These are phyloP conservation scores for Silurus aristotelis DNA, from an alignment of 2,797 vertebrate species.

Conservation along the genomic window DNA sequence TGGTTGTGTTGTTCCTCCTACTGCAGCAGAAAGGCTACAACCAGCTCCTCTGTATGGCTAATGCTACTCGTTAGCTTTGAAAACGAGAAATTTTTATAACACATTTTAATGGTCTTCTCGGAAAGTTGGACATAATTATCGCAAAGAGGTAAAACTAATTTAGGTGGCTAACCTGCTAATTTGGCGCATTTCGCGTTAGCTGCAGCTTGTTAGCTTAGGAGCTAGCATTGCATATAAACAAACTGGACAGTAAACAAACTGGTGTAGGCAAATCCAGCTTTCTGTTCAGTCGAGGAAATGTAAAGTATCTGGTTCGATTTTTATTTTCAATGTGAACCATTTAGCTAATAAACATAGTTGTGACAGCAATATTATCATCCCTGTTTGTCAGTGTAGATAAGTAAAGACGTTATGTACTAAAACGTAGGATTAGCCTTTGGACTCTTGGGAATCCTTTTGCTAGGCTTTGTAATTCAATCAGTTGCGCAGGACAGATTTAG, in stretches of 20 bases:
- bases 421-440: not conserved
- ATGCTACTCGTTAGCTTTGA: not conserved
- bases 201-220: not conserved
- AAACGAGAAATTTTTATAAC: not conserved
- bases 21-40: not conserved
- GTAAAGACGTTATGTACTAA: not conserved
- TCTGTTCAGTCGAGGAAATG: not conserved
- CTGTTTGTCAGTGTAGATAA: not conserved
- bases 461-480: not conserved
- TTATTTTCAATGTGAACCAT: not conserved
- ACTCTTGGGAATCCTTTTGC: not conserved
- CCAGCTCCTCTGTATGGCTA: not conserved
- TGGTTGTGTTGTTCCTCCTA: not conserved
- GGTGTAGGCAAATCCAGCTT: no score
- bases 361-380: not conserved
- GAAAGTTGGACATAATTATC: not conserved
- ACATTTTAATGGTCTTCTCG: not conserved
- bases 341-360: not conserved
- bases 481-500: not conserved
- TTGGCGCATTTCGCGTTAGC: not conserved
- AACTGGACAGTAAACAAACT: not conserved
- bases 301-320: not conserved
- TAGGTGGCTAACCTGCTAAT: not conserved
- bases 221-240: not conserved
- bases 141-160: slow-evolving; percentile 17